Evolutionary conservation across 2,888 invertebrate species (phyloP), one percentile per base, ranked within the genome.

Genomic region (Harpalus rubripes): DNA sequence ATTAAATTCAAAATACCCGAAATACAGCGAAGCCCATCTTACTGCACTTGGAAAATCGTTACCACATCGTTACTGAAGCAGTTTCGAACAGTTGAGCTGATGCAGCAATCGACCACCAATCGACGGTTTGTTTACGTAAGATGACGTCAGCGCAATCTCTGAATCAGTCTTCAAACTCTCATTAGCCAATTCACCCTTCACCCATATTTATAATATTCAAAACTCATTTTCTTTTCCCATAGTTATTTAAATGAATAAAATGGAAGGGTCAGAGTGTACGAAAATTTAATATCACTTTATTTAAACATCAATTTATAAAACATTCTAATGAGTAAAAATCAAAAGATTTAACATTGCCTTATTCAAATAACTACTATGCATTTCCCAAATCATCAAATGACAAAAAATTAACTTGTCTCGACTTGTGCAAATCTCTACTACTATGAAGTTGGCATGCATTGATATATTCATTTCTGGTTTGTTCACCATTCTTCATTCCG

Each of bases 61-160:
- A 22, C 22, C 3, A 22, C 1, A 22, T 1, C 22, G 3, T 22
- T 22, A 65, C 39, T 39, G 39, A 32, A 39, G 32, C 65, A 32
- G 65, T 65, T 65, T 26, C 32, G 65, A 65, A 65, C 68, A 68
- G 63, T 26, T 32, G 32, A 32, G 22, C 22, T 22, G 22, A 22
- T 22, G 22, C 22, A 22, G 22, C 3, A 3, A 1, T 1, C 1
- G 22, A 61, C 22, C 6, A 61, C n/a, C 7, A 1, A 39, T 6
- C 5, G 6, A 39, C n/a, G 1, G 58, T 1, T 5, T 32, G 32
- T 5, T 32, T 63, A 63, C 63, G 5, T 2, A 68, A 15, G 10
- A 26, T 68, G 68, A 68, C 68, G 68, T 68, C 68, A 68, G 68
- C 68, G 68, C 39, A 41, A n/a, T 68, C 68, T 68, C 39, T 39